Evolutionary conservation across 2,797 vertebrate species (phyloP), one percentile per base, ranked within the genome.

Genomic region (Sibirionetta formosa): DNA sequence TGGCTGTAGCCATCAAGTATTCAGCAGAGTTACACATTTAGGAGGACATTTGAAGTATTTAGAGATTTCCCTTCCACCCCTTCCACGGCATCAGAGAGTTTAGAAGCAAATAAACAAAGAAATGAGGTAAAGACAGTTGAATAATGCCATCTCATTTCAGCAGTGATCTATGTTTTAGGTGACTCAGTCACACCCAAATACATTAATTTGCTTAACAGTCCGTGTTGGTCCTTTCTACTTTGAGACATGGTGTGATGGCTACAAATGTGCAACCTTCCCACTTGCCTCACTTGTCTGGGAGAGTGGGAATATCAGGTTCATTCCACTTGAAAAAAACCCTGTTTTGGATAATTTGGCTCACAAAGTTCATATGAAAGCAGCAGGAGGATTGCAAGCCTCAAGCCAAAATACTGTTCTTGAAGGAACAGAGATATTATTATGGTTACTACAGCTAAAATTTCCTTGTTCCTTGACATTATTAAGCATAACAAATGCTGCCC

Each of bases 381-480:
- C 89, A 95, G 93, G 88, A 88, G 82, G 65, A 90, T 82, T 93
- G 81, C 82, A 96, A 85, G 91, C 87, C 90, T 93, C 60, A 85
- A 96, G 86, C 93, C 94, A 96, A 93, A 97, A 94, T 71, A 87
- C 73, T 97, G 26, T 94, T 85, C 81, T 89, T 94, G 93, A 93
- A 95, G 92, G 87, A 97, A 96, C 50, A 76, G 15, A 58, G 87
- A 94, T 56, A 88, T 97, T 97, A 95, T 97, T 96, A 94, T 96
- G 76, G 73, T 94, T 97, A 96, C 94, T 96, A 94, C 64, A 95
- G 89, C 83, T 96, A 95, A 97, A 91, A 95, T 95, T 97, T 94
- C 88, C 91, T 95, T 93, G 84, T 96, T 96, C 3, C 7, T 94
- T 97, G 96, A 96, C 82, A 94, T 96, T 96, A 96, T 94, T 97